A percentile compares a stretch with the other conserved stretches of the same genome.
Conservation (phyloP, 2,888 invertebrate species). For the Creontiades dilutus region DNA sequence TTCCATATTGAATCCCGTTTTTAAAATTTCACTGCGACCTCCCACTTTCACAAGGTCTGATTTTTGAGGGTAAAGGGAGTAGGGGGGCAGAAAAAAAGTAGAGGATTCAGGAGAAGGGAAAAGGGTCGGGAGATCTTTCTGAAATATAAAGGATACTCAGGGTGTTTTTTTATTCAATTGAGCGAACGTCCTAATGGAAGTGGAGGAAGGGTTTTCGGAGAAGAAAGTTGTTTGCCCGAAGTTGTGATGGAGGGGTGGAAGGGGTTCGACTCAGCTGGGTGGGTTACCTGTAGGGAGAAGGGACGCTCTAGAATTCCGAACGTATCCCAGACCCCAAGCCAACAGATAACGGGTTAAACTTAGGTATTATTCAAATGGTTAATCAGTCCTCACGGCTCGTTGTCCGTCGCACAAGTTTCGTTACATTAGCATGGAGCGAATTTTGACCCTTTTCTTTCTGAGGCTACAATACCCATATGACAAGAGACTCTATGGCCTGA, state of each 20-base stretch:
- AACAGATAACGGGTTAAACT: conserved; percentile 17
- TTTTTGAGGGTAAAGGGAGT: not conserved
- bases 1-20: not conserved
- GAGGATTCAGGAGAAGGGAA: not conserved
- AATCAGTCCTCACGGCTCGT: conserved; percentile 41
- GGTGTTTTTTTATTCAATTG: conserved; percentile 38
- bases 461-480: not conserved
- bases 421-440: not conserved
- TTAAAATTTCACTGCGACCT: not conserved
- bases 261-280: not conserved
- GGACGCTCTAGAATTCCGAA: not conserved
- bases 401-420: conserved; percentile 7
- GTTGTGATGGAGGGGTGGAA: conserved; percentile 41
- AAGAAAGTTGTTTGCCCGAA: conserved; percentile 52
- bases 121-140: not conserved
- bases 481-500: not conserved
- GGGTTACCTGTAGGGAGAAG: not conserved
- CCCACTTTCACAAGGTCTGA: not conserved
- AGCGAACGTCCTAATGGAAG: conserved; percentile 11
- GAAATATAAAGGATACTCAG: conserved; percentile 33
- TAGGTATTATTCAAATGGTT: conserved; percentile 59
- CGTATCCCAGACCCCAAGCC: not conserved
- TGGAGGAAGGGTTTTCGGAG: not conserved
- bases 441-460: conserved; percentile 20
- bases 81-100: not conserved